phyloP scores from a whole-genome alignment of 2,888 invertebrate genomes.

The Conops quadrifasciatus region DNA sequence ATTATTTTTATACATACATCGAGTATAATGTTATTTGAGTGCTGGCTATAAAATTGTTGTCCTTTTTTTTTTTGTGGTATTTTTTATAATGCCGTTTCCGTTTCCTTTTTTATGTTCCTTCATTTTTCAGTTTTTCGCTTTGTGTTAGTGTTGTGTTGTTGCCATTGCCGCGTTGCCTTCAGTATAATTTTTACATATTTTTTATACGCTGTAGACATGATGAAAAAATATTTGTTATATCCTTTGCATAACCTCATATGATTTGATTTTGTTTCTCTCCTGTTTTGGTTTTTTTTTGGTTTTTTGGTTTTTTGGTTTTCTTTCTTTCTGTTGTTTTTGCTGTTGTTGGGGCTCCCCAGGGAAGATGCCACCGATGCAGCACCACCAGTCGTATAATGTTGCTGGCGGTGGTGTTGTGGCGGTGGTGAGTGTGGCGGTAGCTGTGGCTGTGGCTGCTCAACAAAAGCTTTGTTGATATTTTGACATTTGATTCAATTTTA shows the following conservation, averaged over 20 bases:
- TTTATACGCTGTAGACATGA: not conserved
- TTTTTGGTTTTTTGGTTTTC: not conserved
- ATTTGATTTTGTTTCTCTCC: conserved; percentile 19
- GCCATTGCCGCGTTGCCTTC: not conserved
- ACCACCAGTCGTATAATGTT: not conserved
- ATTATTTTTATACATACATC: not conserved
- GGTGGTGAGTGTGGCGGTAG: not conserved
- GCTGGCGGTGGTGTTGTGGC: not conserved
- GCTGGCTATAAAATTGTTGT: not conserved
- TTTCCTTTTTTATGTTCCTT: conserved; percentile 4
- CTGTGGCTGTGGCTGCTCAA: conserved; percentile 2
- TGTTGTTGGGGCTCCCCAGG: not conserved
- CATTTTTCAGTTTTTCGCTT: not conserved
- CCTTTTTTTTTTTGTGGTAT: not conserved
- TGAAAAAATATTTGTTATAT: not conserved
- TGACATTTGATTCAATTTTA: conserved; percentile 28
- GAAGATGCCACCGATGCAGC: not conserved
- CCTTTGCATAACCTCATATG: conserved; percentile 22
- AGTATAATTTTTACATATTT: not conserved
- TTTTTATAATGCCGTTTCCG: not conserved
- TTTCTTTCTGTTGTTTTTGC: not conserved
- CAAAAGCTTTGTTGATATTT: conserved; percentile 14
- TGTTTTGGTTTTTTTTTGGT: not conserved
- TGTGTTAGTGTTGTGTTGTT: not conserved
- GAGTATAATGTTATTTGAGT: not conserved